Conservation (phyloP, 2,113 vertebrate genomes). For the Scartelaos histophorus region DNA sequence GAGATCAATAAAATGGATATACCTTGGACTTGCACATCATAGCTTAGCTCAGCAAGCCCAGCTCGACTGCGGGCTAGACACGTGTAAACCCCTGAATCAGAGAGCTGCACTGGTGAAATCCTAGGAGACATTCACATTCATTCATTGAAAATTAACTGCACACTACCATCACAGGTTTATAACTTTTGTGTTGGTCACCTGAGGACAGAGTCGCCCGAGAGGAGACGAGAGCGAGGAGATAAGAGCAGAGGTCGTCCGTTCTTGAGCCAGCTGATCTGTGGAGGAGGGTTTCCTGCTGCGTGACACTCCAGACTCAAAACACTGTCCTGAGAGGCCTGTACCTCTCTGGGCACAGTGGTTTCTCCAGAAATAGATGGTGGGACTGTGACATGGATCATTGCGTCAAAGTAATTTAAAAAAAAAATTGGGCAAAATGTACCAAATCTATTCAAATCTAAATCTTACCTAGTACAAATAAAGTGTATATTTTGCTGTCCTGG, state of each 20-base stretch:
- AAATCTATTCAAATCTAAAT: neutral
- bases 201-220: slow-evolving; percentile 78
- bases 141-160: neutral
- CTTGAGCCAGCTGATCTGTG: slow-evolving; percentile 88
- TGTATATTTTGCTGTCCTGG: slow-evolving; percentile 82
- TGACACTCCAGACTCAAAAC: slow-evolving; percentile 82
- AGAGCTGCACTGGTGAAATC: slow-evolving; percentile 83
- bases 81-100: slow-evolving; percentile 84
- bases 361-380: slow-evolving; percentile 78
- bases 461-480: slow-evolving; percentile 83
- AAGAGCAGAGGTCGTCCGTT: slow-evolving; percentile 82
- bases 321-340: slow-evolving; percentile 72
- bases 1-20: slow-evolving; percentile 12
- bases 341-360: slow-evolving; percentile 57
- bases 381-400: slow-evolving; percentile 65
- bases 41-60: slow-evolving; percentile 82
- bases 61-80: slow-evolving; percentile 84
- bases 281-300: slow-evolving; percentile 76
- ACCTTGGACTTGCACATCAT: slow-evolving; percentile 88
- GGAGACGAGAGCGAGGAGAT: slow-evolving; percentile 78
- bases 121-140: slow-evolving; percentile 60
- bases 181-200: slow-evolving; percentile 68
- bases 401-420: neutral
- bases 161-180: neutral
- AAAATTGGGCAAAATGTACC: neutral